Evolutionary conservation across 2,113 vertebrate genomes (phyloP), one percentile per base, ranked within the genome.

Genomic region (Actenoides lindsayi): DNA sequence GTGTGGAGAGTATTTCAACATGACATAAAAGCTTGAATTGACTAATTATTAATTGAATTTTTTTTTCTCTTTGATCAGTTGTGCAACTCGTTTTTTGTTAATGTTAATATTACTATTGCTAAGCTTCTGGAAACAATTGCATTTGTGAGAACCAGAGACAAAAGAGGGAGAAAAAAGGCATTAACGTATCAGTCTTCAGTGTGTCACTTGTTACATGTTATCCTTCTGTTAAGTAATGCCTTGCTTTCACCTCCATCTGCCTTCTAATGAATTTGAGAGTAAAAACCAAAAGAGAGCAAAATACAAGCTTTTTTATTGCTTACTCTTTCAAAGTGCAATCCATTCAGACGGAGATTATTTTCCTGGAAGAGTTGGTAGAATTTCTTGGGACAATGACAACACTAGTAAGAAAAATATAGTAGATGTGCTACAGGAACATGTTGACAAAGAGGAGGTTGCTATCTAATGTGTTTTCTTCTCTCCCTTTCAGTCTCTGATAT

Each of bases 221-320:
- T 65, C 79, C 68, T 94, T 90, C 84, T 95, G 50, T 94, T 86
- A 88, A 33, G 44, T 33, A 62, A 1, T 7, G 50, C 39, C 54
- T 88, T 93, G 71, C 82, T 90, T 79, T 68, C 76, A 83, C 27
- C 35, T 89, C 77, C 81, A 93, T 69, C 88, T 93, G 74, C 50
- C 31, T 88, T 85, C 59, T 57, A 85, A 65, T 42, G 10, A 77
- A 88, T 80, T 92, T 65, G 21, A 41, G 87, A 95, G 35, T 14
- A 5, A 62, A 77, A 91, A 62, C 5, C 5, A 71, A 74, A 80
- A 59, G 3, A 81, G 10, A 74, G 48, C 8, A 74, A 60, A 83
- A 48, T 53, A 5, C 17, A 68, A 77, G 42, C 24, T 75, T 82
- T 82, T 78, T n/a, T 69, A 33, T 56, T 76, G 30, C 39, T 73